Percentiles rank a stretch among this genome's conserved stretches.
phyloP scores from a whole-genome alignment of 2,888 invertebrate species.

The Hirtodrosophila confusa region DNA sequence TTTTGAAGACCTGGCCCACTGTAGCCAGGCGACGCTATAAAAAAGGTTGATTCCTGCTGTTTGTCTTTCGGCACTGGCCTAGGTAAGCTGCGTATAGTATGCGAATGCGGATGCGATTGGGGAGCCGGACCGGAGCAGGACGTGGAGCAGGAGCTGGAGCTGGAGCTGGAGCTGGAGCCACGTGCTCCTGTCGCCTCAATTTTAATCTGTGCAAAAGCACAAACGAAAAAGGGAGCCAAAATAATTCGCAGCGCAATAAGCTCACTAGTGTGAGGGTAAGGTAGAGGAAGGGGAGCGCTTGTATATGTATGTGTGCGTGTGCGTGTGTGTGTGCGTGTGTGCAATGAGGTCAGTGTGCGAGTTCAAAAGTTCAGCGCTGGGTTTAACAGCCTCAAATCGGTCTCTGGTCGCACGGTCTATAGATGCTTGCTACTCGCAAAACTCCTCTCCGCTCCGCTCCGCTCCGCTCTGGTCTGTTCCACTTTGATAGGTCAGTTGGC shows the following conservation, averaged over 20 bases:
- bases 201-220: conserved; percentile 67
- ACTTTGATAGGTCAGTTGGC: conserved; percentile 44
- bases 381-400: conserved; percentile 60
- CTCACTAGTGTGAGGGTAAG: conserved; percentile 16
- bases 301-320: neutral
- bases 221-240: conserved; percentile 40
- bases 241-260: conserved; percentile 66
- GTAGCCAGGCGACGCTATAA: conserved; percentile 26
- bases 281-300: neutral
- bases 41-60: conserved; percentile 44
- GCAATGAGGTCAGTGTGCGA: conserved; percentile 71
- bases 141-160: neutral
- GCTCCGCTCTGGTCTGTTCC: conserved; percentile 1
- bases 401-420: conserved; percentile 19
- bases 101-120: conserved; percentile 27
- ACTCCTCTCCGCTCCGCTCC: neutral
- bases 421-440: neutral
- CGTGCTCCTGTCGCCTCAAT: conserved; percentile 52
- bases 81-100: conserved; percentile 34
- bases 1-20: neutral
- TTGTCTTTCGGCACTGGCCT: conserved; percentile 42
- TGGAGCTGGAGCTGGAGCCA: conserved; percentile 19
- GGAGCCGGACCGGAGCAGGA: neutral
- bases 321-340: conserved; percentile 14
- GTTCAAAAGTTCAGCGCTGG: conserved; percentile 72